These are phyloP conservation scores for Onthophagus sagittarius DNA, from an alignment of 2,888 invertebrate genomes.

Conservation along the genomic window DNA sequence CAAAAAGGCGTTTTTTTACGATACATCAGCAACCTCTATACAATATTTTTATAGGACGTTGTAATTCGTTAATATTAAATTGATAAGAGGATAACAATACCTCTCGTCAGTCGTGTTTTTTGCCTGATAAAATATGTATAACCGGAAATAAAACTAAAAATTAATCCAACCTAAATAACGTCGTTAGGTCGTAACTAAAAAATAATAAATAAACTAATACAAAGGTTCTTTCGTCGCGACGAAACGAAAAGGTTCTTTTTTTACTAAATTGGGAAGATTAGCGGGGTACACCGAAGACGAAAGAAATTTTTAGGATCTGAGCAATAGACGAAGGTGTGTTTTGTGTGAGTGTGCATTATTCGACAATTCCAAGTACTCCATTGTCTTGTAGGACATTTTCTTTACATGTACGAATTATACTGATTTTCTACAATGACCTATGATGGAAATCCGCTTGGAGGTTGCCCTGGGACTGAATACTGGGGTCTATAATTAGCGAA, in stretches of 20 bases:
- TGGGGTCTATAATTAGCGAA: conserved; percentile 89
- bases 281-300: conserved; percentile 1
- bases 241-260: conserved; percentile 13
- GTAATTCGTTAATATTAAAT: conserved; percentile 3
- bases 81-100: conserved; percentile 15
- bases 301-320: conserved; percentile 22
- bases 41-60: not conserved
- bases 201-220: conserved; percentile 22
- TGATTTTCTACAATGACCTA: conserved; percentile 29
- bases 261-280: conserved; percentile 18
- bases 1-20: not conserved
- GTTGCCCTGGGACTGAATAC: conserved; percentile 69
- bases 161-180: conserved; percentile 10
- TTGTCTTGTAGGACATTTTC: too few relatives aligned
- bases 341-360: conserved; percentile 14
- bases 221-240: conserved; percentile 13
- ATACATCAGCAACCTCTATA: not conserved
- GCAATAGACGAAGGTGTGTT: conserved; percentile 18
- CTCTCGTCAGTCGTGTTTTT: not conserved
- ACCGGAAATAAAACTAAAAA: conserved; percentile 19
- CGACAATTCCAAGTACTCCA: conserved; percentile 6
- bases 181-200: conserved; percentile 9
- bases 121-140: conserved; percentile 2
- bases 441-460: conserved; percentile 47
- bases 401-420: not conserved